Conservation (phyloP, 2,113 vertebrate genomes). For the Bothrops jararaca region DNA sequence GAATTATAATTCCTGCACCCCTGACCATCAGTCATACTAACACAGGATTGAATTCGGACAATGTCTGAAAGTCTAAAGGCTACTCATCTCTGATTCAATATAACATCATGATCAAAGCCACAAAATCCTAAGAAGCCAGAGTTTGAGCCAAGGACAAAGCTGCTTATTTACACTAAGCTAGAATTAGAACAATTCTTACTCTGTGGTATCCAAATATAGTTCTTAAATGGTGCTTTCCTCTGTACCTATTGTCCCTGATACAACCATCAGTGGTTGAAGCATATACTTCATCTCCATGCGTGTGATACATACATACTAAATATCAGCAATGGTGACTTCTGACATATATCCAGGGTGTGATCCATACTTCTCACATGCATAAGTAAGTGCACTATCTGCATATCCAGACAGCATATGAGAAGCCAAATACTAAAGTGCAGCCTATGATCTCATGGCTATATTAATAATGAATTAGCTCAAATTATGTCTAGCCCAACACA, state of each 20-base stretch:
- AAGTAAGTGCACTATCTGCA: background rate
- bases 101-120: background rate
- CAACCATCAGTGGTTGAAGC: background rate
- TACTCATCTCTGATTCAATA: background rate
- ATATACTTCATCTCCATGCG: background rate
- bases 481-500: background rate
- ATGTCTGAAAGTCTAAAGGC: background rate
- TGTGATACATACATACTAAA: background rate
- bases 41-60: background rate
- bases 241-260: background rate
- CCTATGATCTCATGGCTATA: background rate
- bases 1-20: background rate
- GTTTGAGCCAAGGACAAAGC: background rate
- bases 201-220: background rate
- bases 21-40: background rate
- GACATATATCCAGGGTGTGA: background rate
- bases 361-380: background rate
- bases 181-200: background rate
- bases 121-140: background rate
- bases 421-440: background rate
- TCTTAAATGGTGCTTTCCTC: background rate
- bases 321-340: background rate
- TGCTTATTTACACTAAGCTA: background rate
- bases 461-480: background rate
- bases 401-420: background rate